Base-by-base conservation (phyloP, 2,888 invertebrate genomes). In the Antheraea yamamai region DNA sequence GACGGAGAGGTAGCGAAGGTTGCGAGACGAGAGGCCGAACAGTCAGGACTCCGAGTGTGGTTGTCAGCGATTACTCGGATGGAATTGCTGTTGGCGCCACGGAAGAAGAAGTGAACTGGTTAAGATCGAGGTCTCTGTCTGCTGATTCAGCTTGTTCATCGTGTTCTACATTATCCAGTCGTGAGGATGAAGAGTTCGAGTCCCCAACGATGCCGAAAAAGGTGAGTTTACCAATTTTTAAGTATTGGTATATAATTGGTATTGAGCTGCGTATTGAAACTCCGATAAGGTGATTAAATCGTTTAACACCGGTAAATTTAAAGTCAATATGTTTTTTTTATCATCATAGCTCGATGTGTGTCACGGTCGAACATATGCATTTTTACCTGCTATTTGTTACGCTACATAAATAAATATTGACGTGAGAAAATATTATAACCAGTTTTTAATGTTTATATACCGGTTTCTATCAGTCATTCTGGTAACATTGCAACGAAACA, bases 31-130 rank as follows among this genome's bases (percentile, higher is more conserved):
- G 95, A 79, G 95, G 91, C 82, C 84, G 94, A 84, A 97, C 96
- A 83, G 97, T 97, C 89, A 93, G 98, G 77, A 97, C 98, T 0
- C 98, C 98, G 0, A 98, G 98, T 75, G 98, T 98, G 72, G 97
- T 98, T 4, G 97, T 98, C 68, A 98, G 97, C 85, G 98, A 98
- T 88, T 98, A 98, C 85, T 97, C 97, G 0, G 98, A 98, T 84
- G 97, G 93, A 0, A 86, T 91, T 51, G 93, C 91, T 1, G 94
- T 93, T 16, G 95, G 95, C 6, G 94, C 94, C 4, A 93, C 94
- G 0, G 90, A 90, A 75, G 94, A 93, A 82, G 95, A 94, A 81
- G 93, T 92, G 79, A 87, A 91, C 82, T 94, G 95, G 95, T 84
- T 95, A 80, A 81, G 95, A 61, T 87, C 95, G 75, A 84, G 96